These are phyloP conservation scores for Mesoligia furuncula DNA, from an alignment of 2,888 invertebrate genomes.

Conservation along the genomic window DNA sequence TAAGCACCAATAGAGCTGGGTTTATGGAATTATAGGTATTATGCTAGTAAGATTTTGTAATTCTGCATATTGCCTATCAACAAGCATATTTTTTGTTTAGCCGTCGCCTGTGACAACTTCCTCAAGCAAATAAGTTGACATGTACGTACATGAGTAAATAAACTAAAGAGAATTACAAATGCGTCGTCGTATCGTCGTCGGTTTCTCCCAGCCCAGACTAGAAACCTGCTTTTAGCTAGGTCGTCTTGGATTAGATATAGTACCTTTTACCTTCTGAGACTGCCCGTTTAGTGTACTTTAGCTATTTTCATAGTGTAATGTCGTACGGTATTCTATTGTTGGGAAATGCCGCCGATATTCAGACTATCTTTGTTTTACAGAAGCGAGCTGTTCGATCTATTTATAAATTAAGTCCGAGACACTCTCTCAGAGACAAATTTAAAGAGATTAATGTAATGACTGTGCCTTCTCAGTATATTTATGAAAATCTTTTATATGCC, in stretches of 20 bases:
- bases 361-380: too few relatives aligned
- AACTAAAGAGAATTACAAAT: conserved; percentile 41
- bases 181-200: neutral
- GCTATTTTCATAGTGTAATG: too few relatives aligned
- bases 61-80: neutral
- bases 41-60: neutral
- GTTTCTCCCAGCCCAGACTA: neutral
- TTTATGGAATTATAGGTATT: neutral
- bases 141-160: conserved; percentile 46
- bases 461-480: too few relatives aligned
- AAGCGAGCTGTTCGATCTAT: too few relatives aligned
- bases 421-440: too few relatives aligned
- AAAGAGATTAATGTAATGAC: too few relatives aligned
- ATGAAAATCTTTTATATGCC: too few relatives aligned
- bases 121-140: neutral
- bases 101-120: neutral
- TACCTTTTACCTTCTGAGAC: neutral
- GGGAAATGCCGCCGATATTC: too few relatives aligned
- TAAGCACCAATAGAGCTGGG: neutral
- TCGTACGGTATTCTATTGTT: too few relatives aligned
- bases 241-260: neutral
- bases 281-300: too few relatives aligned
- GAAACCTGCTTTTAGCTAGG: neutral
- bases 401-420: too few relatives aligned
- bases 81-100: neutral